Conservation (phyloP, 1,140 invertebrate species). For the Philopotamus ludificatus region DNA sequence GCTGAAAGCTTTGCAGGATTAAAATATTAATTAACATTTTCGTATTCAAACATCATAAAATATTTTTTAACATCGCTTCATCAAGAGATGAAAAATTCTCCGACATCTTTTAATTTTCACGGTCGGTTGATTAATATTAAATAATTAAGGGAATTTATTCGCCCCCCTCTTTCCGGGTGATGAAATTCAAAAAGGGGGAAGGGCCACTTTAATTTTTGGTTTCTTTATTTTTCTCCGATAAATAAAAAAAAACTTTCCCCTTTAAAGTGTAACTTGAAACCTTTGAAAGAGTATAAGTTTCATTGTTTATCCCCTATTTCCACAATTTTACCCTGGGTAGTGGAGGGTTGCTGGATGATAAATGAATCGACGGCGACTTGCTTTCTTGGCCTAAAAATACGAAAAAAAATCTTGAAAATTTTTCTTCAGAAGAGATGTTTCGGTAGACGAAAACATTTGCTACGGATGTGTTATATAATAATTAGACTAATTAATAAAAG, state of each 20-base stretch:
- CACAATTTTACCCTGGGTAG: background rate
- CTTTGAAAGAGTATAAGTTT: conserved; percentile 11
- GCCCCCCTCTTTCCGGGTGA: too few species aligned
- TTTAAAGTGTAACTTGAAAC: conserved; percentile 4
- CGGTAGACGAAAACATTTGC: background rate
- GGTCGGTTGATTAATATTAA: background rate
- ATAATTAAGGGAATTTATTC: background rate
- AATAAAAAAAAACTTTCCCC: background rate
- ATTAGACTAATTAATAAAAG: too few species aligned
- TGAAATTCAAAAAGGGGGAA: background rate
- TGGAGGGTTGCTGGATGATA: background rate
- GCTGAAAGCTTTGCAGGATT: too few species aligned
- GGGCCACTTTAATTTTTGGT: background rate
- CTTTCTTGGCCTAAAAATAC: background rate
- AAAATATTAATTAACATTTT: too few species aligned
- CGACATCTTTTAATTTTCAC: too few species aligned
- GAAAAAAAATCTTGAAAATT: background rate
- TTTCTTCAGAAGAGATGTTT: background rate
- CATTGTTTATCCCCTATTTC: conserved; percentile 5
- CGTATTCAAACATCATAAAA: too few species aligned
- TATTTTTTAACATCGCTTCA: too few species aligned
- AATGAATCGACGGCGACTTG: background rate
- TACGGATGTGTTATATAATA: too few species aligned
- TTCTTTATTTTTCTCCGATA: background rate
- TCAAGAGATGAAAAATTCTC: too few species aligned